These are phyloP conservation scores for Helogale parvula DNA, from an alignment of 2,113 vertebrate genomes.

Conservation along the genomic window DNA sequence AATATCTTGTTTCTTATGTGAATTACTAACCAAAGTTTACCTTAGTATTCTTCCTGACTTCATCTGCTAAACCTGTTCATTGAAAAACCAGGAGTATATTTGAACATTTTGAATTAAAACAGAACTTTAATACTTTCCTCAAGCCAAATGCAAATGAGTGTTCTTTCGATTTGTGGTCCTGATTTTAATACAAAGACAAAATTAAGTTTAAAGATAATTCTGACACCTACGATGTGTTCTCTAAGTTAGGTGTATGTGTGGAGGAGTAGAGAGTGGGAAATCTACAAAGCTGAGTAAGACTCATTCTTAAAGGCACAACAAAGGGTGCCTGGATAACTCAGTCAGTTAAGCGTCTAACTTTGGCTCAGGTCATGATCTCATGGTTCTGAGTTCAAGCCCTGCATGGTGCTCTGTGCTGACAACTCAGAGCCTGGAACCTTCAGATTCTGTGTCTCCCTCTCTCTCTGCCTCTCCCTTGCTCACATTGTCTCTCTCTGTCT, in stretches of 20 bases:
- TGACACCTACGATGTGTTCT: not conserved
- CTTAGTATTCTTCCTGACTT: not conserved
- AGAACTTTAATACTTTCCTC: slow-evolving; percentile 9
- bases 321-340: not conserved
- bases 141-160: not conserved
- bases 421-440: no score
- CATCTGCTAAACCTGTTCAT: not conserved
- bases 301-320: not conserved
- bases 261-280: not conserved
- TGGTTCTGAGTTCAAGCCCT: no score
- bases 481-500: no score
- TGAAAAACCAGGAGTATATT: not conserved
- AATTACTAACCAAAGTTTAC: not conserved
- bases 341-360: no score
- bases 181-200: slow-evolving; percentile 33
- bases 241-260: not conserved
- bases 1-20: not conserved
- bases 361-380: no score
- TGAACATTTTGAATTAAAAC: slow-evolving; percentile 33
- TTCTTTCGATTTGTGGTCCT: not conserved
- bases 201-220: slow-evolving; percentile 43
- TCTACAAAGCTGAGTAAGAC: not conserved
- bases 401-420: no score
- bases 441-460: no score
- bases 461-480: no score